Evolutionary conservation across 2,797 vertebrate genomes (phyloP).

Genomic region (Cuculus canorus): DNA sequence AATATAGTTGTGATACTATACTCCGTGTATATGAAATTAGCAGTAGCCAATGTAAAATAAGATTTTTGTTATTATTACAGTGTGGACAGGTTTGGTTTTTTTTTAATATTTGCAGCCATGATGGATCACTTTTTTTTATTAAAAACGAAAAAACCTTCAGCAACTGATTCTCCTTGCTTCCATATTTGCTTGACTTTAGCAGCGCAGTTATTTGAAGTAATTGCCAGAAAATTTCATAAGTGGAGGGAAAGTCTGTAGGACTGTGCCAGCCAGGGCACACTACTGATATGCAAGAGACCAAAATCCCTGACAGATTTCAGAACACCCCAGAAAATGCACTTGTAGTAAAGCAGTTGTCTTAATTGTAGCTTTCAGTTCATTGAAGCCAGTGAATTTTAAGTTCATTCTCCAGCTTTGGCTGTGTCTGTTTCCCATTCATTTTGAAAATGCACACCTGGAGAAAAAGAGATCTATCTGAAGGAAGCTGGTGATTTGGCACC

Average conservation of each 20-base stretch:
- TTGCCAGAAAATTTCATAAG: background rate
- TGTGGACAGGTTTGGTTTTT: no score
- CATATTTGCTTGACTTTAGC: background rate
- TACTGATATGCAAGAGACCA: background rate
- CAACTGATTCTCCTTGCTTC: background rate
- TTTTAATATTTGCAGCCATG: background rate
- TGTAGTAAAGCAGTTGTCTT: background rate
- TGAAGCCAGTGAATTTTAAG: background rate
- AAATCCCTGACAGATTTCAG: background rate
- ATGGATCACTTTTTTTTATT: background rate
- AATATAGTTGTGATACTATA: background rate
- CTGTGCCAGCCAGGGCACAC: background rate
- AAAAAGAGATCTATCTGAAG: background rate
- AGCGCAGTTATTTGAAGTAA: background rate
- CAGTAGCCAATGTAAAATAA: background rate
- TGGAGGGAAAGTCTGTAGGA: background rate
- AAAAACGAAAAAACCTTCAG: background rate
- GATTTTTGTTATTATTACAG: no score
- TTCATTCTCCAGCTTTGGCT: background rate
- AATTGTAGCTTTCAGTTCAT: background rate
- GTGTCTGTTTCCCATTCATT: background rate
- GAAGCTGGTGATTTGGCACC: background rate
- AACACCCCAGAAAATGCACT: background rate
- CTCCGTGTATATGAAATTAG: background rate
- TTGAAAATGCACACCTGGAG: background rate